Evolutionary conservation across 2,888 invertebrate species (phyloP).

Genomic region (Archaeoteleia sp.): DNA sequence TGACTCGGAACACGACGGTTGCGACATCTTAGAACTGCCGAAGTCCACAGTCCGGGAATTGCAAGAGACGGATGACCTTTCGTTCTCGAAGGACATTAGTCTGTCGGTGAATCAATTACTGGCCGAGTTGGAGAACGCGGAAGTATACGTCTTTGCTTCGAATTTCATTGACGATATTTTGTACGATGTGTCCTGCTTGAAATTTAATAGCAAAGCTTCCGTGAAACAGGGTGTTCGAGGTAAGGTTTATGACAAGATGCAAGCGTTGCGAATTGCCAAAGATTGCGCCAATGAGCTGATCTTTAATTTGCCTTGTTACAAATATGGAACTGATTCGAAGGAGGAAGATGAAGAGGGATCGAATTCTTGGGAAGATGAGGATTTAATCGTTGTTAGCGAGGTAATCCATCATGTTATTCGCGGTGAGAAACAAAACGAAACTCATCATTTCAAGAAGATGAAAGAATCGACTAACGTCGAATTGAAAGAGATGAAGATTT

Average conservation of each 20-base stretch:
- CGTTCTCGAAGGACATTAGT: slow-evolving; percentile 65
- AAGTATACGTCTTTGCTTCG: slow-evolving; percentile 52
- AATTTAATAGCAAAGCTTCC: slow-evolving; percentile 20
- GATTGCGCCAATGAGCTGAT: slow-evolving; percentile 44
- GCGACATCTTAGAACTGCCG: slow-evolving; percentile 64
- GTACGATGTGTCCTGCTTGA: slow-evolving; percentile 50
- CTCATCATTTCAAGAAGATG: slow-evolving; percentile 43
- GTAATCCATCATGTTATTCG: slow-evolving; percentile 65
- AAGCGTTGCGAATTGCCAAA: slow-evolving; percentile 41
- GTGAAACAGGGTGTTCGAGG: slow-evolving; percentile 31
- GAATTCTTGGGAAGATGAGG: slow-evolving; percentile 7
- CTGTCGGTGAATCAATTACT: slow-evolving; percentile 67
- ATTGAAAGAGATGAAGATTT: slow-evolving; percentile 26
- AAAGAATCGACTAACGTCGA: slow-evolving; percentile 59
- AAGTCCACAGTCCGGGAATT: slow-evolving; percentile 57
- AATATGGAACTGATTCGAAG: slow-evolving; percentile 7
- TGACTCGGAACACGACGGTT: slow-evolving; percentile 56
- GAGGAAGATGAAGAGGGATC: slow-evolving; percentile 14
- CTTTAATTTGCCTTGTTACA: slow-evolving; percentile 33
- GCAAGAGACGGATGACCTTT: slow-evolving; percentile 59
- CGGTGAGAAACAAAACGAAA: slow-evolving; percentile 25
- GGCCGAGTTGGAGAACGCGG: slow-evolving; percentile 61
- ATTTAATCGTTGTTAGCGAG: slow-evolving; percentile 61
- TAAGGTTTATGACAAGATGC: slow-evolving; percentile 43
- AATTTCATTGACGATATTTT: slow-evolving; percentile 62